phyloP scores from a whole-genome alignment of 2,888 invertebrate species.

The Machimus rusticus region DNA sequence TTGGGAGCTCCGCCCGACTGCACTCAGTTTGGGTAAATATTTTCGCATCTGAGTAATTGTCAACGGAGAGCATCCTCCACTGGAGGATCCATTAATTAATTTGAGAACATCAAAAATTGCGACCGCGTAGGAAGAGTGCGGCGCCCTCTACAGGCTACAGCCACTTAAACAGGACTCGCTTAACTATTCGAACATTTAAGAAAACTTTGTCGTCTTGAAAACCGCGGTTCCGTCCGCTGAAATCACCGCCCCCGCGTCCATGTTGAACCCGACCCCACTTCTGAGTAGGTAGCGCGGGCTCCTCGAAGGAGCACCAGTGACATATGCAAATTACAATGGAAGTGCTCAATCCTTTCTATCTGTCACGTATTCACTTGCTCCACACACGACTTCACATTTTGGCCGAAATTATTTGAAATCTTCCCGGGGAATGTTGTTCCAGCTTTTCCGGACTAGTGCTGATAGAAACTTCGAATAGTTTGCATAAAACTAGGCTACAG shows the following conservation, averaged over 20 bases:
- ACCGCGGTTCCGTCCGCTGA: neutral
- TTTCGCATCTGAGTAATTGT: conserved; percentile 32
- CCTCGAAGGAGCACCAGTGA: neutral
- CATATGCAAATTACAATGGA: conserved; percentile 37
- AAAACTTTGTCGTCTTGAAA: conserved; percentile 8
- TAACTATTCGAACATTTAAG: neutral
- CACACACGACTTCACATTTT: conserved; percentile 38
- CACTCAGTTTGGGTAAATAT: conserved; percentile 28
- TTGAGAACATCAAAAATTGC: neutral
- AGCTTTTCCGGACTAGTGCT: conserved; percentile 8
- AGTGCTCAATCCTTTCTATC: conserved; percentile 33
- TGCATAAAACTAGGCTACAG: conserved; percentile 17
- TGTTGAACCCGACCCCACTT: neutral
- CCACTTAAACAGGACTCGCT: neutral
- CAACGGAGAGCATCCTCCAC: neutral
- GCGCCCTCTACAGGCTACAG: neutral
- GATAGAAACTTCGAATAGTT: conserved; percentile 31
- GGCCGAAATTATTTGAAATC: conserved; percentile 35
- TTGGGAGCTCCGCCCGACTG: neutral
- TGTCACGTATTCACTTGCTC: conserved; percentile 40
- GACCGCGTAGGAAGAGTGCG: neutral
- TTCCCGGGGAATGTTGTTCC: conserved; percentile 14
- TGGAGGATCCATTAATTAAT: conserved; percentile 23
- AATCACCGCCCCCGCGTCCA: neutral
- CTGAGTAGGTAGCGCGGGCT: neutral